Base-by-base conservation (phyloP, 2,113 vertebrate genomes). In the Dicentrarchus labrax region DNA sequence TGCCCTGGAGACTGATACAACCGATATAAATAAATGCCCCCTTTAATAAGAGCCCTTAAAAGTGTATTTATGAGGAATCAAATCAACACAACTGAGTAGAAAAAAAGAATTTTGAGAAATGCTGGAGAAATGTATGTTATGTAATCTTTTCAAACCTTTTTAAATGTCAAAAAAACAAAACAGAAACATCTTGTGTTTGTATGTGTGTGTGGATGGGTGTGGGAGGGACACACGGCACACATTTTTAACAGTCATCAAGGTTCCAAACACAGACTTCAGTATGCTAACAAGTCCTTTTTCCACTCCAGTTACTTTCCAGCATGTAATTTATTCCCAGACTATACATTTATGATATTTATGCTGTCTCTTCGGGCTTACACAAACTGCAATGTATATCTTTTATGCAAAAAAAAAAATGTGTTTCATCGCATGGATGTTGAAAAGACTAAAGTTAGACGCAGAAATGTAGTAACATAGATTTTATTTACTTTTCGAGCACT, bases 251-350 rank as follows among this genome's bases (percentile, higher is more conserved):
- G 43, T 66, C 66, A 72, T 8, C 4, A 6, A 83, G 38, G 43
- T 47, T 53, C 60, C 54, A 48, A 69, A 86, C 21, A 68, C 86
- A 91, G 47, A 94, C 80, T 85, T 41, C 6, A 61, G 21, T 38
- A 61, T 21, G 36, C 64, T 80, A 39, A 39, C 22, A 16, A 53
- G 22, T 71, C 56, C 41, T 72, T 94, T 95, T 96, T 94, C 93
- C 82, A 81, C 84, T 82, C 86, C 91, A 93, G 64, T 85, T 88
- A 86, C 95, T 88, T 82, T 90, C 90, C 87, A 92, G 85, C 86
- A 61, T 96, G 86, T 96, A 88, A 97, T 96, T 96, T 95, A 91
- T 95, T 93, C 89, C 83, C 77, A 85, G 92, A 92, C 89, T 93
- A 89, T 89, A 92, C 79, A 95, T 94, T 91, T 93, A 95, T 68